phyloP scores from a whole-genome alignment of 2,797 vertebrate genomes.

The Intellagama lesueurii region DNA sequence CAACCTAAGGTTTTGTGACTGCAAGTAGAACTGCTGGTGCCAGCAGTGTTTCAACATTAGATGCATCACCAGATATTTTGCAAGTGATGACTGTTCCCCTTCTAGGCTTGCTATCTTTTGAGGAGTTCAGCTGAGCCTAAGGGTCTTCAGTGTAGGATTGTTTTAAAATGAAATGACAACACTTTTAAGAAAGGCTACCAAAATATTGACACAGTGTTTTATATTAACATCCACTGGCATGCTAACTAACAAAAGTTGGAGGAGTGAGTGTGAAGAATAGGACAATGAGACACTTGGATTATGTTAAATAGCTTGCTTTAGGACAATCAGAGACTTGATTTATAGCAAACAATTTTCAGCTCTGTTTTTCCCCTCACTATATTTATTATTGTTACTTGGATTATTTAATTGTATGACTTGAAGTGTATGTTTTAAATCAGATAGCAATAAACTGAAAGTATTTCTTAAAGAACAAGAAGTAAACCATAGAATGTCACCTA shows the following conservation, averaged over 20 bases:
- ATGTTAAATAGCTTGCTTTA: neutral
- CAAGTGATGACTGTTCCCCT: constrained; percentile 12
- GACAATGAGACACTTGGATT: neutral
- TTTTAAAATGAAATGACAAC: constrained; percentile 33
- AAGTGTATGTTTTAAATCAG: neutral
- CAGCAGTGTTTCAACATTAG: constrained; percentile 29
- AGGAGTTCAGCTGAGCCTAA: constrained; percentile 28
- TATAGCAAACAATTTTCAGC: neutral
- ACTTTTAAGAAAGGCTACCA: constrained; percentile 25
- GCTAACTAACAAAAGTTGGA: constrained; percentile 29
- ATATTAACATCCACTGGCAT: neutral
- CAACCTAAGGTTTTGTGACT: constrained; percentile 1
- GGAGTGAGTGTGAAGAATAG: neutral
- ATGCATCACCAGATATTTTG: constrained; percentile 28
- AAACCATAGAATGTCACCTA: neutral
- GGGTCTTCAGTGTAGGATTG: constrained; percentile 4
- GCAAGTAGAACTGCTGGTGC: neutral
- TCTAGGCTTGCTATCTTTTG: constrained; percentile 15
- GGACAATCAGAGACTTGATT: neutral
- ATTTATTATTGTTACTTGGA: neutral
- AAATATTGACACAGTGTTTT: constrained; percentile 39
- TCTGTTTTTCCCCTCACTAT: neutral
- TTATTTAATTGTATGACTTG: neutral
- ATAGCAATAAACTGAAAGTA: neutral
- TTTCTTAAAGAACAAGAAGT: neutral